These are phyloP conservation scores for Phytoseiulus persimilis DNA, from an alignment of 2,888 invertebrate genomes.

Conservation along the genomic window DNA sequence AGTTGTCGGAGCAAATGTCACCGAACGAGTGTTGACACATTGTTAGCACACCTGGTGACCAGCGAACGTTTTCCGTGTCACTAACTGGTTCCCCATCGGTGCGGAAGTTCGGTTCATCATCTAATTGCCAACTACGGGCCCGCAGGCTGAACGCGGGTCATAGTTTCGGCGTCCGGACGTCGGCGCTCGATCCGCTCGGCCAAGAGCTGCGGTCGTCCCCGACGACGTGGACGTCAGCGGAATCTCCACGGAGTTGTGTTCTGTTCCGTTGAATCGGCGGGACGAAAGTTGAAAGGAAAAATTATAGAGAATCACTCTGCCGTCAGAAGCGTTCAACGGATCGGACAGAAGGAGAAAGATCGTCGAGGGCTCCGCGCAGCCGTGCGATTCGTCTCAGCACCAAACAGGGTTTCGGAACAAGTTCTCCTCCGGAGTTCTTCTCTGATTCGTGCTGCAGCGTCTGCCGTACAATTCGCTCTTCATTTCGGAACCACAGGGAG, in stretches of 20 bases:
- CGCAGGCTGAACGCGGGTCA: neutral
- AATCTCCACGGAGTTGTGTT: neutral
- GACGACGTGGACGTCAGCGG: neutral
- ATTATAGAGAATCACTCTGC: no score
- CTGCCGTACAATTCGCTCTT: no score
- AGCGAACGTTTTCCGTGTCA: neutral
- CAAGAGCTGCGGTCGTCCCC: neutral
- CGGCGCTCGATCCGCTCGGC: neutral
- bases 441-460: no score
- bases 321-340: no score
- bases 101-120: neutral
- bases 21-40: neutral
- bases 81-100: neutral
- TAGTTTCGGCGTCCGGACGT: neutral
- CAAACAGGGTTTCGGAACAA: no score
- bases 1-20: neutral
- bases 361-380: no score
- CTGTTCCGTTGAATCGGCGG: no score
- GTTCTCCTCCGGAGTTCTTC: no score
- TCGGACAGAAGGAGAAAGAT: no score
- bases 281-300: no score
- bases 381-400: no score
- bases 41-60: neutral
- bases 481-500: neutral
- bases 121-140: neutral